These are phyloP conservation scores for Ericerus pela DNA, from an alignment of 1,140 invertebrate species.

Conservation along the genomic window DNA sequence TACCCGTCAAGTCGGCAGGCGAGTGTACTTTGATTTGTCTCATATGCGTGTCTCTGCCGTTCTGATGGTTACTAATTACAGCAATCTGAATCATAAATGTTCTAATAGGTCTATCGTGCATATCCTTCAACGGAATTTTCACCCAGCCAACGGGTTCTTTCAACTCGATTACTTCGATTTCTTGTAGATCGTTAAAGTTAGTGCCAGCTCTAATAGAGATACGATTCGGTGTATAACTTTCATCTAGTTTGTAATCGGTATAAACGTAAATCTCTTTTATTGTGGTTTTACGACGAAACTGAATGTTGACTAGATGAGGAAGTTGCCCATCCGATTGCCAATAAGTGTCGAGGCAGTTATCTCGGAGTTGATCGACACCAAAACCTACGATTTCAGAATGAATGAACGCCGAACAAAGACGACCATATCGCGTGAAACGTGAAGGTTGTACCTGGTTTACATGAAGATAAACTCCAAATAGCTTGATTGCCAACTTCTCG, in stretches of 20 bases:
- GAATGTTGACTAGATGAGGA: constrained; percentile 94
- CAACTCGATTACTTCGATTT: constrained; percentile 87
- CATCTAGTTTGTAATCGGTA: constrained; percentile 94
- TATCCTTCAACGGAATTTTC: constrained; percentile 78
- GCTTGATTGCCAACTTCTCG: constrained; percentile 90
- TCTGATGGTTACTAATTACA: constrained; percentile 96
- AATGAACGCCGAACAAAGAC: too few species aligned
- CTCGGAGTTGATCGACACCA: constrained; percentile 90
- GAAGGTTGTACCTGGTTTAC: constrained; percentile 66
- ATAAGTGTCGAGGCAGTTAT: constrained; percentile 90
- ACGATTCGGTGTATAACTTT: constrained; percentile 93
- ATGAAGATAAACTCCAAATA: constrained; percentile 95
- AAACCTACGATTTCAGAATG: constrained; percentile 68
- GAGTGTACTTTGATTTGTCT: constrained; percentile 93
- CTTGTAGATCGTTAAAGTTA: constrained; percentile 95
- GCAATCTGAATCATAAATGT: constrained; percentile 96
- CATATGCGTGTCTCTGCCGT: constrained; percentile 95
- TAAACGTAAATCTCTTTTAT: constrained; percentile 92
- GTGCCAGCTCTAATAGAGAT: constrained; percentile 89
- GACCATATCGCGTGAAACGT: neutral
- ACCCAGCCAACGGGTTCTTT: constrained; percentile 94
- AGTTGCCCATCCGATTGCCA: constrained; percentile 99
- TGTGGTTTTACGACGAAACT: constrained; percentile 90
- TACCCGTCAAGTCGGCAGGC: constrained; percentile 57
- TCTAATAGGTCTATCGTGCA: constrained; percentile 68